phyloP scores from a whole-genome alignment of 2,888 invertebrate species.

The Notocelia uddmanniana region DNA sequence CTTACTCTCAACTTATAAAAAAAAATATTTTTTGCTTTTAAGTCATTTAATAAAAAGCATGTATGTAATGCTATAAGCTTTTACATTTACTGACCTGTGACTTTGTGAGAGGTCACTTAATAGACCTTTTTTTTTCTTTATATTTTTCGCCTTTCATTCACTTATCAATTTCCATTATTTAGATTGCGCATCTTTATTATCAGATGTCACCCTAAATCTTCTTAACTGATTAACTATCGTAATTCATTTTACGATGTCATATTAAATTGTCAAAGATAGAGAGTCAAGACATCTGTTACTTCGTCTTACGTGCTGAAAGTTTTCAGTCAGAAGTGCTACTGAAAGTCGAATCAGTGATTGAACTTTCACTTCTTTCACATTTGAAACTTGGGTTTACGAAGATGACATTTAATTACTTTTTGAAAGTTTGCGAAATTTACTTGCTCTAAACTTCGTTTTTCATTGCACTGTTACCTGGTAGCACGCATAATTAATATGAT shows the following conservation, averaged over 20 bases:
- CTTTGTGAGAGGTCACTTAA: no score
- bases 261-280: neutral
- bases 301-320: neutral
- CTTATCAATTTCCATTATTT: neutral
- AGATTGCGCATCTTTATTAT: slow-evolving; percentile 2
- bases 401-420: neutral
- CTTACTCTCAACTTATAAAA: no score
- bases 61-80: neutral
- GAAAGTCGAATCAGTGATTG: neutral
- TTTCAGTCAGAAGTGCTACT: neutral
- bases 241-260: neutral
- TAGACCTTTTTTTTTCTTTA: no score
- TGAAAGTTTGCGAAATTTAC: neutral
- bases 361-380: neutral
- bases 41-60: no score
- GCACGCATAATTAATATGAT: neutral
- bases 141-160: neutral
- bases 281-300: neutral
- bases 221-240: neutral
- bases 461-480: neutral
- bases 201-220: neutral
- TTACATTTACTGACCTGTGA: neutral
- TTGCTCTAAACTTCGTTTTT: neutral
- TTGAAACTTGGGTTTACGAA: neutral
- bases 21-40: no score